These are phyloP conservation scores for Lethenteron camtschaticum DNA, from an alignment of 2,113 vertebrate species.

Conservation along the genomic window DNA sequence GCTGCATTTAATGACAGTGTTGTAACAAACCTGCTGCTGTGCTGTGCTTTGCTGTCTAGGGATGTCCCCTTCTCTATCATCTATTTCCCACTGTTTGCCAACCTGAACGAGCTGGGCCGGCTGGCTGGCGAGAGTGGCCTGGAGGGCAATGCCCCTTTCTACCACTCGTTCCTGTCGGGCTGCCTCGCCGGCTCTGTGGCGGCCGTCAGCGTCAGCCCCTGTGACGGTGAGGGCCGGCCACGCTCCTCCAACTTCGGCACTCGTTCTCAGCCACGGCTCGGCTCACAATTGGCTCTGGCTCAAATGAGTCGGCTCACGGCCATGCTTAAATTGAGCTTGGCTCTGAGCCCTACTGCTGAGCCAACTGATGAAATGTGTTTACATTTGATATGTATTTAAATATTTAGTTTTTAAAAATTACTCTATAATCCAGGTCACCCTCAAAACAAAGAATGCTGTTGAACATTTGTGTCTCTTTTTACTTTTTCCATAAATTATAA, in stretches of 20 bases:
- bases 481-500: too few species aligned
- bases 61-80: constrained; percentile 47
- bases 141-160: constrained; percentile 24
- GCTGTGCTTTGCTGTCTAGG: constrained; percentile 15
- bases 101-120: constrained; percentile 30
- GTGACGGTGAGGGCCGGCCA: constrained; percentile 24
- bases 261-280: background rate
- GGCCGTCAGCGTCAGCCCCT: constrained; percentile 40
- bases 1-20: too few species aligned
- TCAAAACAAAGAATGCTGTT: too few species aligned
- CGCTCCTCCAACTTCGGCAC: background rate
- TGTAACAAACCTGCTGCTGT: too few species aligned
- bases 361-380: background rate
- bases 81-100: constrained; percentile 50
- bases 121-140: background rate
- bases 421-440: background rate
- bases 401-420: background rate
- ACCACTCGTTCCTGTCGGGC: constrained; percentile 34
- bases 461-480: too few species aligned
- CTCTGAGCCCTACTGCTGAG: background rate
- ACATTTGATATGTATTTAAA: background rate
- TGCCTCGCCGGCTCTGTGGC: constrained; percentile 30
- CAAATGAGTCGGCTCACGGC: background rate
- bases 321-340: background rate
- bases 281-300: background rate